phyloP scores from a whole-genome alignment of 2,888 invertebrate genomes.

The Hirudinaria manillensis region DNA sequence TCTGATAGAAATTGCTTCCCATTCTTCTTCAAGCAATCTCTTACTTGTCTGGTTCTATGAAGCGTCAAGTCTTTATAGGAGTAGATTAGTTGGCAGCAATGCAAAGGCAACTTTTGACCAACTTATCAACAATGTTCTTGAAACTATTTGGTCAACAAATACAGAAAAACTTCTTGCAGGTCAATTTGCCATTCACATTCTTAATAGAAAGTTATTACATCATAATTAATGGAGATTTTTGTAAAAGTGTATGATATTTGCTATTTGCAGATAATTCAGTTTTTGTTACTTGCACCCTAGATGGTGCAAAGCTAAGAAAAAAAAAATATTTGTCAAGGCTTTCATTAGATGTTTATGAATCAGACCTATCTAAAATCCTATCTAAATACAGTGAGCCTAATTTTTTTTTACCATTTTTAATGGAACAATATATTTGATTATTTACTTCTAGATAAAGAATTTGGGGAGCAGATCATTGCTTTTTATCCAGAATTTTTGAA shows the following conservation, averaged over 20 bases:
- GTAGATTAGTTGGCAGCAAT: conserved; percentile 65
- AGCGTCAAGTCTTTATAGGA: conserved; percentile 69
- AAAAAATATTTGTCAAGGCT: background rate
- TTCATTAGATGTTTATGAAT: background rate
- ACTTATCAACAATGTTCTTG: conserved; percentile 60
- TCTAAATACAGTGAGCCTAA: conserved; percentile 18
- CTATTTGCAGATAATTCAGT: conserved; percentile 1
- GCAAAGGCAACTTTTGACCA: conserved; percentile 65
- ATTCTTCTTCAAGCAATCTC: conserved; percentile 45
- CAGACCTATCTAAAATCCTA: conserved; percentile 5
- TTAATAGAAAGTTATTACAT: too few species aligned
- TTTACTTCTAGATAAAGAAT: conserved; percentile 38
- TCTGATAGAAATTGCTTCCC: conserved; percentile 44
- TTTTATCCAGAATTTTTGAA: conserved; percentile 66
- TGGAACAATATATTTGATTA: background rate
- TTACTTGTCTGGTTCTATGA: conserved; percentile 69
- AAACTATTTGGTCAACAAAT: conserved; percentile 54
- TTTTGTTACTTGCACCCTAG: background rate
- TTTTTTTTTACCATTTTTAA: background rate
- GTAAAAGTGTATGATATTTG: background rate
- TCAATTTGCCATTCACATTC: conserved; percentile 17
- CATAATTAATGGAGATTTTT: background rate
- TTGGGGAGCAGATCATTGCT: conserved; percentile 62
- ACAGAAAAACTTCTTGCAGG: conserved; percentile 46
- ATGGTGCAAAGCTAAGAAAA: conserved; percentile 9